Conservation (phyloP, 2,888 invertebrate species). For the Orchesella flavescens region DNA sequence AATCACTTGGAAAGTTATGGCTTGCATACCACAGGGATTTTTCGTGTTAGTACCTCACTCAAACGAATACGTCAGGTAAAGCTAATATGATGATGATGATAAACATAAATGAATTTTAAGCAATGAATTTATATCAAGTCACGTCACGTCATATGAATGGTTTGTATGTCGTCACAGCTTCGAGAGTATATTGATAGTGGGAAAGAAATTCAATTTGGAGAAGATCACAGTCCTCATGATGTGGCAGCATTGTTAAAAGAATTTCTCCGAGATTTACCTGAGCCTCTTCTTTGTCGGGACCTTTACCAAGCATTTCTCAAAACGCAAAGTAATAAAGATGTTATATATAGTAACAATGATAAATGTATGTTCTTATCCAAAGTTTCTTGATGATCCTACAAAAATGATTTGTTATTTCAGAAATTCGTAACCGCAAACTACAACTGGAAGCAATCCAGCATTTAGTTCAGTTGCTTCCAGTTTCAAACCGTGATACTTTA, state of each 20-base stretch:
- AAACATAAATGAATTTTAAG: no score
- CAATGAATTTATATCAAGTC: no score
- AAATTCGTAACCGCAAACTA: slow-evolving; percentile 86
- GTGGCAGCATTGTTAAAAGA: slow-evolving; percentile 94
- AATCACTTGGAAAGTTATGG: slow-evolving; percentile 87
- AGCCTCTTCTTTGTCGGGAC: slow-evolving; percentile 90
- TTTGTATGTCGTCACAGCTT: no score
- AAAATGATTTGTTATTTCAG: slow-evolving; percentile 75
- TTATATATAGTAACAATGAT: background rate
- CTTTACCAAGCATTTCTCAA: slow-evolving; percentile 92
- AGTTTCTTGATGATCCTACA: no score
- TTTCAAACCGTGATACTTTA: slow-evolving; percentile 91
- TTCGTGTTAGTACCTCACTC: slow-evolving; percentile 92
- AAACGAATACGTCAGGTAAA: slow-evolving; percentile 92
- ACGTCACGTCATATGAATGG: no score
- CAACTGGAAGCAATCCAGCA: slow-evolving; percentile 89
- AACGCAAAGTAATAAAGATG: slow-evolving; percentile 85
- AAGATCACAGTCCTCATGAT: slow-evolving; percentile 92
- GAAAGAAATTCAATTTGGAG: slow-evolving; percentile 80
- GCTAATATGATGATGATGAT: no score
- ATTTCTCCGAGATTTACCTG: slow-evolving; percentile 92
- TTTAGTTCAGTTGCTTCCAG: slow-evolving; percentile 88
- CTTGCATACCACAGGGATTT: slow-evolving; percentile 89
- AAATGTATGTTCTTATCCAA: no score
- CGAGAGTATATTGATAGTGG: slow-evolving; percentile 93